A percentile compares a stretch with the other conserved stretches of the same genome.
These are phyloP conservation scores for Campoletis sonorensis DNA, from an alignment of 1,140 invertebrate species.

Conservation along the genomic window DNA sequence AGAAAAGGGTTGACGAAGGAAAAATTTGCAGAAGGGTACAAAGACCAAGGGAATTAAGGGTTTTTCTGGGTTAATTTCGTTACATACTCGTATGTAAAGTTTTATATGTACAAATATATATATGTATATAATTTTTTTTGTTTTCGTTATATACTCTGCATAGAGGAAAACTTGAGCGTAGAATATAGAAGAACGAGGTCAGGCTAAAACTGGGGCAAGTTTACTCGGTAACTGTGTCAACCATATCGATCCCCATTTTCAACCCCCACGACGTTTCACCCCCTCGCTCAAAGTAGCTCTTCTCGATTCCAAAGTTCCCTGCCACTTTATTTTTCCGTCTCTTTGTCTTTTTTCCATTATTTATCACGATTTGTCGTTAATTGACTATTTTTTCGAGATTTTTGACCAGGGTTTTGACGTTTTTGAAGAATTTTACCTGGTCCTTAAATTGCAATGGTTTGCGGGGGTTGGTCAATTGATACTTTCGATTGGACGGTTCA, in stretches of 20 bases:
- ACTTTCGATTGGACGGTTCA: too few species aligned
- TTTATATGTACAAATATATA: neutral
- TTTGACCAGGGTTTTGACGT: neutral
- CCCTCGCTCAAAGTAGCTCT: neutral
- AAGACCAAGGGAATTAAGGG: conserved; percentile 31
- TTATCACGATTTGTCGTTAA: conserved; percentile 63
- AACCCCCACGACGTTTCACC: conserved; percentile 34
- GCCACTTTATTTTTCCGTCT: conserved; percentile 7
- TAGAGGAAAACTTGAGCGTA: neutral
- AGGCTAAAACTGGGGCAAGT: conserved; percentile 72
- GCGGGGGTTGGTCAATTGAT: too few species aligned
- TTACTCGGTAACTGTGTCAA: conserved; percentile 76
- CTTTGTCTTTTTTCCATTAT: neutral
- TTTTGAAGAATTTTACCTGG: too few species aligned
- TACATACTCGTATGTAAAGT: too few species aligned
- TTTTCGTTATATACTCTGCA: neutral
- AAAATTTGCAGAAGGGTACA: conserved; percentile 34
- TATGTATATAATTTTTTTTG: neutral
- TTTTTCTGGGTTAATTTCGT: too few species aligned
- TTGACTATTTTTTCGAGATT: conserved; percentile 28
- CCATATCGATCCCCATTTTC: conserved; percentile 69
- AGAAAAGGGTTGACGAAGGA: conserved; percentile 37
- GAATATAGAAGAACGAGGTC: conserved; percentile 65
- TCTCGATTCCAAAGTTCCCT: neutral
- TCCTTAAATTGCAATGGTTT: too few species aligned